phyloP scores from a whole-genome alignment of 2,113 vertebrate species.

The Aramus guarauna region DNA sequence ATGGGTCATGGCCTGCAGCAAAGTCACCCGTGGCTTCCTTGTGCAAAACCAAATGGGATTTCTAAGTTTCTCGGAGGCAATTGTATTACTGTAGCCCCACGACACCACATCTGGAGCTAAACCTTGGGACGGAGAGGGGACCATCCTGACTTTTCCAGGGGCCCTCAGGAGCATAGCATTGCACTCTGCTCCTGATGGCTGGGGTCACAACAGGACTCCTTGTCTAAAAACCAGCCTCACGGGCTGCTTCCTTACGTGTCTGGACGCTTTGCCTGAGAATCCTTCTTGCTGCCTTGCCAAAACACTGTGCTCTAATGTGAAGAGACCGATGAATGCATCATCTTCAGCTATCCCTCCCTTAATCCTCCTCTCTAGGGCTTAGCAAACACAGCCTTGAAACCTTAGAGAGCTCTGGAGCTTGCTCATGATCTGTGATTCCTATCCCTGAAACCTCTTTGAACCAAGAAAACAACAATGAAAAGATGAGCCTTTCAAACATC shows the following conservation, averaged over 20 bases:
- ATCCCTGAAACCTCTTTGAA: background rate
- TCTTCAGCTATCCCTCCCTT: background rate
- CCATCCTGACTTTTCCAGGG: background rate
- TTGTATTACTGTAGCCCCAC: accelerated
- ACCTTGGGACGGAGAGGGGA: background rate
- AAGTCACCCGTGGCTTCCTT: background rate
- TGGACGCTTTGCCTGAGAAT: background rate
- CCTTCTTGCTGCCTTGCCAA: background rate
- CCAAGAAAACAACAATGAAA: background rate
- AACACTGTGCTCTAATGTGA: background rate
- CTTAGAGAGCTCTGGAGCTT: background rate
- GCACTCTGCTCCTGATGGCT: background rate
- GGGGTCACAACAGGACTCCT: background rate
- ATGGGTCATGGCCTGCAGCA: background rate
- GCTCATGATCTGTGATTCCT: background rate
- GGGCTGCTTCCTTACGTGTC: background rate
- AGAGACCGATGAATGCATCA: background rate
- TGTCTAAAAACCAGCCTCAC: background rate
- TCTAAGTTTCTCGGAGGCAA: background rate
- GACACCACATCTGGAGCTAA: background rate
- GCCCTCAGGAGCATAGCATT: too few relatives aligned
- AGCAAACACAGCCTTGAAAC: background rate
- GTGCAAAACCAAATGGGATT: background rate
- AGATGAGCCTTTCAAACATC: background rate
- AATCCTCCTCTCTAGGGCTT: background rate